These are phyloP conservation scores for Thysanoteuthis rhombus DNA, from an alignment of 2,888 invertebrate genomes.

Conservation along the genomic window DNA sequence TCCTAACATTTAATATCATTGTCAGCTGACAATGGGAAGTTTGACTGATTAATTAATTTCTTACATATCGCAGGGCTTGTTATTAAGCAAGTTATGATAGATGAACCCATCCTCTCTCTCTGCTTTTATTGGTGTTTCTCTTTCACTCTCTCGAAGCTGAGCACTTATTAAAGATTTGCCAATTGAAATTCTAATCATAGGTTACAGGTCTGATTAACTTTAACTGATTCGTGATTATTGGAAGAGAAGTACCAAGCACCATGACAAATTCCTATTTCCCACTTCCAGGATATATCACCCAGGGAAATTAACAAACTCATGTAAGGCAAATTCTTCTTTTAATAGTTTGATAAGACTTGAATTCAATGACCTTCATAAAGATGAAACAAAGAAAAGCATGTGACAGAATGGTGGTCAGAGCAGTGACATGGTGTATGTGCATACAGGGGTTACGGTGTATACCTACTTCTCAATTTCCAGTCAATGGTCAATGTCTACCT, in stretches of 20 bases:
- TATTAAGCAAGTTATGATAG: not conserved
- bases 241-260: not conserved
- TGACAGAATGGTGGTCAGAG: not conserved
- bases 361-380: not conserved
- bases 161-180: not conserved
- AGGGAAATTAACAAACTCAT: not conserved
- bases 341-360: not conserved
- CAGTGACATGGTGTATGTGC: no score
- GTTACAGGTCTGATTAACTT: not conserved
- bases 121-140: not conserved
- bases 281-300: not conserved
- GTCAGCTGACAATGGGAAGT: not conserved
- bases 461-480: no score
- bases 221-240: not conserved
- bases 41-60: not conserved
- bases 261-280: not conserved
- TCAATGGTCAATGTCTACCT: no score
- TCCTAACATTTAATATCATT: conserved; percentile 12
- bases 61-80: not conserved
- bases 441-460: no score
- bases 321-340: not conserved
- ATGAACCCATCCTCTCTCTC: not conserved
- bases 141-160: not conserved
- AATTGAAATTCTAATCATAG: not conserved
- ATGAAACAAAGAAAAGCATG: not conserved